These are phyloP conservation scores for Drosophila aff. DNA, from an alignment of 1,140 invertebrate species.

Conservation along the genomic window DNA sequence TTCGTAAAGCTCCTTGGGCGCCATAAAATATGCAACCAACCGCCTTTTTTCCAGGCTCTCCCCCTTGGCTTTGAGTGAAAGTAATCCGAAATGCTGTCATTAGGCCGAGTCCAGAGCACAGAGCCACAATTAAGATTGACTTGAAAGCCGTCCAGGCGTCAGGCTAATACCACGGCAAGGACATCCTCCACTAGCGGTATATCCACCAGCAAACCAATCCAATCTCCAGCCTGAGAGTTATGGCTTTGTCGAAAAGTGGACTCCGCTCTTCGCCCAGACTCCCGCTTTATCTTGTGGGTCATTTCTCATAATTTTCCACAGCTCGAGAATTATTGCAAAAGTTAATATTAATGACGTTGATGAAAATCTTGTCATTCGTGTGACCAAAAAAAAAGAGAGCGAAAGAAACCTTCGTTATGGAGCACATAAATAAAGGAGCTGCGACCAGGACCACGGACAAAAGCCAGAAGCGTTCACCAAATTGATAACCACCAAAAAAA, in stretches of 20 bases:
- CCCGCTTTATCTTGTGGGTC: constrained; percentile 71
- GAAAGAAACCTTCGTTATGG: constrained; percentile 59
- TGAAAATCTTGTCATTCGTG: constrained; percentile 83
- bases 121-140: constrained; percentile 79
- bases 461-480: constrained; percentile 70
- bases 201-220: constrained; percentile 41
- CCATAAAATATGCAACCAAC: constrained; percentile 78
- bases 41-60: constrained; percentile 23
- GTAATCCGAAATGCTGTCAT: constrained; percentile 82
- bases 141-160: constrained; percentile 57
- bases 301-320: constrained; percentile 83
- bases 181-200: constrained; percentile 4
- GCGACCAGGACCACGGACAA: constrained; percentile 56
- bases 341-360: constrained; percentile 85
- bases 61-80: constrained; percentile 60
- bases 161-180: constrained; percentile 56
- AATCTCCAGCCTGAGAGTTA: constrained; percentile 60
- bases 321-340: constrained; percentile 81
- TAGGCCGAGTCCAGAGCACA: constrained; percentile 48
- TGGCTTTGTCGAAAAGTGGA: constrained; percentile 74
- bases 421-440: constrained; percentile 73
- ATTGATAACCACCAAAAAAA: constrained; percentile 76
- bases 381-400: constrained; percentile 44
- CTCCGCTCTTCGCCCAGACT: constrained; percentile 24
- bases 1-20: constrained; percentile 47